Percentiles rank a stretch among this genome's conserved stretches.
Evolutionary conservation across 2,797 vertebrate genomes (phyloP).

Genomic region (Prionace glauca): DNA sequence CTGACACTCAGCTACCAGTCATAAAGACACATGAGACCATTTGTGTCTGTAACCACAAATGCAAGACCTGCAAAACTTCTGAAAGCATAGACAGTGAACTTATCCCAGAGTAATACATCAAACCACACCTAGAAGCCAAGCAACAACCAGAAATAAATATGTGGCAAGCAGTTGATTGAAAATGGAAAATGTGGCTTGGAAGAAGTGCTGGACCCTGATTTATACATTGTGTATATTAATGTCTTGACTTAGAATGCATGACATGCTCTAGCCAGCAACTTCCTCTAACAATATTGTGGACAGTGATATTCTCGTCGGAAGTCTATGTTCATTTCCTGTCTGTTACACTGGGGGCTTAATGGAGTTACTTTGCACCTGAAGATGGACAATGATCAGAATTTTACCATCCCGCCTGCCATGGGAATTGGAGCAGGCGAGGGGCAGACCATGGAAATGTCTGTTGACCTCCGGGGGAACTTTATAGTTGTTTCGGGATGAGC

Average conservation of each 20-base stretch:
- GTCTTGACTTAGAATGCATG: not conserved
- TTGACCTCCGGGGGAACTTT: no score
- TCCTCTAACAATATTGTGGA: not conserved
- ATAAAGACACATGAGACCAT: not conserved
- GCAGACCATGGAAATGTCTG: no score
- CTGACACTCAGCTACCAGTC: not conserved
- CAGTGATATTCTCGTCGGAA: not conserved
- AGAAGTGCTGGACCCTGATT: not conserved
- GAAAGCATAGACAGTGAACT: not conserved
- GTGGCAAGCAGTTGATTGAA: no score
- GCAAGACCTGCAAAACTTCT: not conserved
- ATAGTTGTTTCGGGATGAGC: no score
- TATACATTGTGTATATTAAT: not conserved
- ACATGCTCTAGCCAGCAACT: not conserved
- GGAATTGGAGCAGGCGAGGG: no score
- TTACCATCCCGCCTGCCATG: no score
- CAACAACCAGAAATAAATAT: no score
- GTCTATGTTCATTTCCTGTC: no score
- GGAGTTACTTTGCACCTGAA: not conserved
- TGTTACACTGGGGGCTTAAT: not conserved
- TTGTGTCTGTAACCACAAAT: not conserved
- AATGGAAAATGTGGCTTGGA: no score
- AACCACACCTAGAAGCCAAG: no score
- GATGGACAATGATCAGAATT: not conserved
- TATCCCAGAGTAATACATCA: not conserved